These are phyloP conservation scores for Melanocharis versteri DNA, from an alignment of 2,113 vertebrate genomes.

Conservation along the genomic window DNA sequence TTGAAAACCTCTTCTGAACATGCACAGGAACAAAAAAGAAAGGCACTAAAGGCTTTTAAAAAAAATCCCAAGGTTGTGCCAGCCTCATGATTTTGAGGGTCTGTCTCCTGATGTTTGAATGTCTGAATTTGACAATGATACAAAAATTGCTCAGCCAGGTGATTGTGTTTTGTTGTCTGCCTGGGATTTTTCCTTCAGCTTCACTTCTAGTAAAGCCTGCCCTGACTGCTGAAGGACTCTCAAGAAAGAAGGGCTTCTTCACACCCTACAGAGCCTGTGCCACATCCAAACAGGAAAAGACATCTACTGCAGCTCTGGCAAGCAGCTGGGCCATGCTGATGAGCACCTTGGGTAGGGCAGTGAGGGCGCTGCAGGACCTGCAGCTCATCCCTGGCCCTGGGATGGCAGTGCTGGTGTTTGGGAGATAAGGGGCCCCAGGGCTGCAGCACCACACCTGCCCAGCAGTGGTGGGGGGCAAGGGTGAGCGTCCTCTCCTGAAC, in stretches of 20 bases:
- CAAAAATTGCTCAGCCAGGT: background rate
- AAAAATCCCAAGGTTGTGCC: background rate
- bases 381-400: background rate
- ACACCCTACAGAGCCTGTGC: background rate
- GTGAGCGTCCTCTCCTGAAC: background rate
- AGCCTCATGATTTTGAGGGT: background rate
- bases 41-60: background rate
- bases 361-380: background rate
- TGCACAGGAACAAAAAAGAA: background rate
- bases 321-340: rapidly evolving
- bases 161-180: rapidly evolving
- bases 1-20: background rate
- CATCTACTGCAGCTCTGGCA: background rate
- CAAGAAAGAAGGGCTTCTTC: background rate
- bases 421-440: background rate
- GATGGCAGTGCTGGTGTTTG: background rate
- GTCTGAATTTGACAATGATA: background rate
- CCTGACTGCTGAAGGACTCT: background rate
- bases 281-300: background rate
- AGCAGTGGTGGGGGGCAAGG: rapidly evolving
- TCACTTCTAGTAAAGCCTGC: background rate
- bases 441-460: background rate
- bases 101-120: background rate
- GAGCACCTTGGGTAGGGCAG: background rate
- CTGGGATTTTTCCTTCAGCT: background rate